phyloP scores from a whole-genome alignment of 2,888 invertebrate genomes.

The Cantharis flavilabris region DNA sequence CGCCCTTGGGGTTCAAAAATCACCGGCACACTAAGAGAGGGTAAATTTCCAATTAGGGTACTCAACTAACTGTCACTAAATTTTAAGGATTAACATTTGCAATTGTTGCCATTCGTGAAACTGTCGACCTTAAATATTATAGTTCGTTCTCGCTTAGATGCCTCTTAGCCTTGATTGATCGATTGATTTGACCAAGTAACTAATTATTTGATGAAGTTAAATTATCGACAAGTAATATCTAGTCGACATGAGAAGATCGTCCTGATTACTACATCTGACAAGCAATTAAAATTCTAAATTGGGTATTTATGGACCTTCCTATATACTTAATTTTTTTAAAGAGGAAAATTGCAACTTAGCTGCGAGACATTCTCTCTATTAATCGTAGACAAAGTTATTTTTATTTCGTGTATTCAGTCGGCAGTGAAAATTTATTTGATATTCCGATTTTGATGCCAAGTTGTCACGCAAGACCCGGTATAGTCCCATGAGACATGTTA shows the following conservation, averaged over 20 bases:
- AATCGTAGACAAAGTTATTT: not conserved
- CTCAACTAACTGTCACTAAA: slow-evolving; percentile 41
- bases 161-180: slow-evolving; percentile 17
- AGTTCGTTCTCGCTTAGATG: slow-evolving; percentile 3
- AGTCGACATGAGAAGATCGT: slow-evolving; percentile 4
- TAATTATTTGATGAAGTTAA: slow-evolving; percentile 27
- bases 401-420: not conserved
- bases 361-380: not conserved
- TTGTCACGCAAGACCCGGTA: slow-evolving; percentile 1
- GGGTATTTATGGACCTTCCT: not conserved
- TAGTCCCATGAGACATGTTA: not conserved
- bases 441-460: not conserved
- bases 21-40: slow-evolving; percentile 23
- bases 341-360: not conserved
- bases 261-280: slow-evolving; percentile 18
- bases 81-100: slow-evolving; percentile 34
- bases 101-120: slow-evolving; percentile 24
- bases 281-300: slow-evolving; percentile 18
- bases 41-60: slow-evolving; percentile 41
- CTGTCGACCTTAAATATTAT: slow-evolving; percentile 26
- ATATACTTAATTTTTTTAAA: not conserved
- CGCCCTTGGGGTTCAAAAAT: slow-evolving; percentile 24
- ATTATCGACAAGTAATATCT: slow-evolving; percentile 18
- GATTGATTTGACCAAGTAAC: slow-evolving; percentile 22
- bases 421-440: not conserved